These are phyloP conservation scores for Rhinogobius similis DNA, from an alignment of 2,113 vertebrate genomes.

Conservation along the genomic window DNA sequence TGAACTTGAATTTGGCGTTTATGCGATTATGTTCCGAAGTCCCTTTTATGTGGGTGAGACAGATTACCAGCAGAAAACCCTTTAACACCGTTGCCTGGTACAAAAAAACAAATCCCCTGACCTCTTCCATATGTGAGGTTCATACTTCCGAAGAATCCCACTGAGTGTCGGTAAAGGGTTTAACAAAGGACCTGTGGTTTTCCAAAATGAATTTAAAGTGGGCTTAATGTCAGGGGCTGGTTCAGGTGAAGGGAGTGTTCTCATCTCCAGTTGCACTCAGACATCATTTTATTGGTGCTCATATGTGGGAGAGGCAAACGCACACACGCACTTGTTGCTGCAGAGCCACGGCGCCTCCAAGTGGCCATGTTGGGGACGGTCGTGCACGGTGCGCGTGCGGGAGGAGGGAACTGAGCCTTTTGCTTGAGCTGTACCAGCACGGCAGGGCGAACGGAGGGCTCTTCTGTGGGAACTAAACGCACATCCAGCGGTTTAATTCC, in stretches of 20 bases:
- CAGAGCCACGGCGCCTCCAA: slow-evolving; percentile 69
- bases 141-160: slow-evolving; percentile 6
- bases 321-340: slow-evolving; percentile 38
- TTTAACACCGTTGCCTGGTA: slow-evolving; percentile 12
- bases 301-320: background rate
- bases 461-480: slow-evolving; percentile 61
- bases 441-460: slow-evolving; percentile 56
- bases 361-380: slow-evolving; percentile 38
- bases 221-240: background rate
- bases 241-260: background rate
- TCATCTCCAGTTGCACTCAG: slow-evolving; percentile 19
- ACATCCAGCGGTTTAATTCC: slow-evolving; percentile 53
- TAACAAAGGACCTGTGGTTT: slow-evolving; percentile 8
- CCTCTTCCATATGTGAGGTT: slow-evolving; percentile 17
- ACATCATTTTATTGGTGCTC: slow-evolving; percentile 5
- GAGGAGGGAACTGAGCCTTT: slow-evolving; percentile 56
- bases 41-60: slow-evolving; percentile 37
- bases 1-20: background rate
- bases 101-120: slow-evolving; percentile 14
- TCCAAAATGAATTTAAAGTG: background rate
- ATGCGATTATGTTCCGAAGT: background rate
- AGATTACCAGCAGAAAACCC: slow-evolving; percentile 26
- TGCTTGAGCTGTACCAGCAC: slow-evolving; percentile 55
- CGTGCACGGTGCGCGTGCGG: slow-evolving; percentile 29
- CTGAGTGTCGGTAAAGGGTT: slow-evolving; percentile 10